phyloP scores from a whole-genome alignment of 2,888 invertebrate species.

The Liposcelis brunnea region DNA sequence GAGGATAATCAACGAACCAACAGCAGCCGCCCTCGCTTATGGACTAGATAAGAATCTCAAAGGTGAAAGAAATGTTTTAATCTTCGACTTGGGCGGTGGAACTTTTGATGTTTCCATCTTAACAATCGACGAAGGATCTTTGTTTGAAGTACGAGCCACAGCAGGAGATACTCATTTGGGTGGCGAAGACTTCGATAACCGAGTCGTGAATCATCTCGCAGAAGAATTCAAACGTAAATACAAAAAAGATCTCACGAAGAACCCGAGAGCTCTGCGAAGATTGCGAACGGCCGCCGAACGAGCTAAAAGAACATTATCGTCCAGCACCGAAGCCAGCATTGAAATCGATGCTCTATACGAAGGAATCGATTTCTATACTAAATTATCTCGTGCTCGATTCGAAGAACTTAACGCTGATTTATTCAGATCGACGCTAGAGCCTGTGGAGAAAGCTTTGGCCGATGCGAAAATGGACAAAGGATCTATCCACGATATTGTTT shows the following conservation, averaged over 20 bases:
- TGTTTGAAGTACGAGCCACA: constrained; percentile 64
- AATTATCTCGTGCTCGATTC: constrained; percentile 22
- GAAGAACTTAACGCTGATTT: constrained; percentile 21
- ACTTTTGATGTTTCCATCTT: constrained; percentile 73
- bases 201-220: constrained; percentile 27
- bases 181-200: constrained; percentile 43
- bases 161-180: constrained; percentile 73
- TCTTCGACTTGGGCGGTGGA: constrained; percentile 58
- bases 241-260: constrained; percentile 21
- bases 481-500: constrained; percentile 28
- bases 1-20: constrained; percentile 84
- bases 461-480: constrained; percentile 30
- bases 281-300: constrained; percentile 23
- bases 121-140: constrained; percentile 58
- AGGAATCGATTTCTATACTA: constrained; percentile 21
- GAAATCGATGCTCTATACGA: constrained; percentile 22
- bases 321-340: constrained; percentile 21
- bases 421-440: constrained; percentile 24
- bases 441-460: constrained; percentile 28
- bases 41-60: constrained; percentile 49
- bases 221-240: constrained; percentile 25
- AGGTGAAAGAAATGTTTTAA: constrained; percentile 43
- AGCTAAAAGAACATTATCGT: constrained; percentile 23
- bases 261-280: constrained; percentile 20
- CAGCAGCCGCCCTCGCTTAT: constrained; percentile 61